Conservation (phyloP, 2,888 invertebrate species). For the Heteropelma amictum region DNA sequence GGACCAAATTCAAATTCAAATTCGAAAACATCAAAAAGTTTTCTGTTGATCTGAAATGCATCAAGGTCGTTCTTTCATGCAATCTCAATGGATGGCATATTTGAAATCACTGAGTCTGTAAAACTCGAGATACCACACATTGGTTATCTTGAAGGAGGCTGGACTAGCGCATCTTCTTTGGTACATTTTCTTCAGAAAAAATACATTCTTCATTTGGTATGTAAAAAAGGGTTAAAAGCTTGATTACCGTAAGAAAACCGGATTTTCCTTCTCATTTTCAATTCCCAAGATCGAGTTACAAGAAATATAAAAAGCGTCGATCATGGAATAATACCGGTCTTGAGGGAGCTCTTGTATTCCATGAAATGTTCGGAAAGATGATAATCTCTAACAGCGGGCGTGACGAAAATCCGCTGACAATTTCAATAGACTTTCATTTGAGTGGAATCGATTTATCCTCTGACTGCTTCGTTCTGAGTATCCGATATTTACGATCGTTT, state of each 20-base stretch:
- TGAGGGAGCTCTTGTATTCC: not conserved
- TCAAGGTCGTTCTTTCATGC: not conserved
- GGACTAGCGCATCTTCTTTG: no score
- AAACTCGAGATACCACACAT: no score
- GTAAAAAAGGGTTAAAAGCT: no score
- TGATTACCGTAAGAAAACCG: no score
- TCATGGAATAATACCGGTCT: not conserved
- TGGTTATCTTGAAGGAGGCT: no score
- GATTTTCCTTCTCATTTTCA: no score
- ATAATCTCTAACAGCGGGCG: constrained; percentile 12
- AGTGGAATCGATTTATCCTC: constrained; percentile 31
- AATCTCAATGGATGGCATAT: no score
- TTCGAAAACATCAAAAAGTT: not conserved
- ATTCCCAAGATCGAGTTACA: no score
- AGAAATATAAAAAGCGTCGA: not conserved
- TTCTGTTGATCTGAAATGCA: not conserved
- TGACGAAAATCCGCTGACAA: constrained; percentile 17
- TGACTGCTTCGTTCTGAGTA: constrained; percentile 14
- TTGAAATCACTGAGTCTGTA: no score
- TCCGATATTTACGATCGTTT: constrained; percentile 51
- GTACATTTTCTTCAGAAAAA: no score
- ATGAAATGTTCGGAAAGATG: not conserved
- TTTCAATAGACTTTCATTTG: constrained; percentile 8
- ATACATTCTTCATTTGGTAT: no score
- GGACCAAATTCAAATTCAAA: not conserved